A percentile compares a stretch with the other conserved stretches of the same genome.
Evolutionary conservation across 2,888 invertebrate species (phyloP).

Genomic region (Drosophila paramelanica): DNA sequence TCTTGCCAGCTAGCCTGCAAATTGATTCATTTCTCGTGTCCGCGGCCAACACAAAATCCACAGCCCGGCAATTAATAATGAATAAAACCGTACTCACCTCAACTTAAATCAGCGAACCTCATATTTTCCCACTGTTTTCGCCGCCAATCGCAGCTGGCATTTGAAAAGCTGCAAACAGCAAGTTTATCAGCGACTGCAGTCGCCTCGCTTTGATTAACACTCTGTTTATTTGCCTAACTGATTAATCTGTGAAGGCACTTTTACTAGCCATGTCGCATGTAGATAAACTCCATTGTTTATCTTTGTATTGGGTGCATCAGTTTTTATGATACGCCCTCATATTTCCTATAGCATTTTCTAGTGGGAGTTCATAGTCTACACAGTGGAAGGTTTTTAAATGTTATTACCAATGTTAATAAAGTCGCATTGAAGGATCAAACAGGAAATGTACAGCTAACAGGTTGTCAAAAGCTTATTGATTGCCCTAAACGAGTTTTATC

Average conservation of each 20-base stretch:
- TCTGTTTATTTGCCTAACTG: slow-evolving; percentile 62
- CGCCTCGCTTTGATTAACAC: slow-evolving; percentile 36
- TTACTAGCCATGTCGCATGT: slow-evolving; percentile 8
- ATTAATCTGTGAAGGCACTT: slow-evolving; percentile 44
- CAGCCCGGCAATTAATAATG: slow-evolving; percentile 68
- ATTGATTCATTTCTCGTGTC: slow-evolving; percentile 50
- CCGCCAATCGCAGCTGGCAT: slow-evolving; percentile 31
- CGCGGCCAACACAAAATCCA: slow-evolving; percentile 38
- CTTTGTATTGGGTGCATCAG: slow-evolving; percentile 7
- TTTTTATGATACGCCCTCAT: slow-evolving; percentile 3
- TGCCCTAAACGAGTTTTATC: slow-evolving; percentile 3
- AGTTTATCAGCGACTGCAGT: slow-evolving; percentile 43
- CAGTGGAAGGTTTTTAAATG: no score
- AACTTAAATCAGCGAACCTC: slow-evolving; percentile 14
- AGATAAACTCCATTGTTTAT: slow-evolving; percentile 40
- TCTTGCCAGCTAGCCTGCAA: slow-evolving; percentile 17
- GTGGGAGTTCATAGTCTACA: no score
- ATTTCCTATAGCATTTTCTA: background rate
- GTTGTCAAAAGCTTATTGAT: slow-evolving; percentile 2
- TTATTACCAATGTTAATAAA: background rate
- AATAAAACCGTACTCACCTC: slow-evolving; percentile 36
- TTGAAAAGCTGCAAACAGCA: slow-evolving; percentile 28
- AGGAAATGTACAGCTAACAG: background rate
- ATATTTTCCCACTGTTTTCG: slow-evolving; percentile 59
- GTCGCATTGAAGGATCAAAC: background rate